phyloP scores from a whole-genome alignment of 2,113 vertebrate genomes.

The Planiliza haematocheilus region DNA sequence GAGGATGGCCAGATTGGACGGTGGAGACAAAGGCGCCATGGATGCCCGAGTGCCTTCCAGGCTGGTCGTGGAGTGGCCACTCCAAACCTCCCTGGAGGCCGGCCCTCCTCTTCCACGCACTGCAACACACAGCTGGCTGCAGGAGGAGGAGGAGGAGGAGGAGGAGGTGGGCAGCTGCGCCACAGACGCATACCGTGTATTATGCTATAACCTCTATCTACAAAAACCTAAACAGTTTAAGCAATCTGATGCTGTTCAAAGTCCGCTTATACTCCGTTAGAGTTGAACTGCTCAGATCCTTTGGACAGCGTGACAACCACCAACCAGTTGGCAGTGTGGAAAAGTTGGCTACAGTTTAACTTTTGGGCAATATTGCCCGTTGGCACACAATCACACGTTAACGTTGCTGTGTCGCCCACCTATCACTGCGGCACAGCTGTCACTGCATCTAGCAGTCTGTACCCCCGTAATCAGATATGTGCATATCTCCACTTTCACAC shows the following conservation, averaged over 20 bases:
- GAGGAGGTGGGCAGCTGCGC: constrained; percentile 40
- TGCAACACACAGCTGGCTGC: constrained; percentile 53
- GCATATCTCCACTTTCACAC: constrained; percentile 67
- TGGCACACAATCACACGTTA: constrained; percentile 75
- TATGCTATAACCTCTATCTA: not conserved
- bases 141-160: constrained; percentile 22
- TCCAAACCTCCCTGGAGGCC: constrained; percentile 55
- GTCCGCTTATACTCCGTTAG: constrained; percentile 43
- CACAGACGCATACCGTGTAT: not conserved
- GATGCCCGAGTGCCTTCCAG: constrained; percentile 63
- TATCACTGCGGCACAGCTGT: constrained; percentile 78
- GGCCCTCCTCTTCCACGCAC: constrained; percentile 27
- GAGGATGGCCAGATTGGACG: constrained; percentile 74
- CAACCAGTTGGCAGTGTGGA: constrained; percentile 75
- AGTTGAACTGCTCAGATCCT: constrained; percentile 52
- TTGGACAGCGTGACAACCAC: constrained; percentile 65
- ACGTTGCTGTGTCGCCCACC: constrained; percentile 76
- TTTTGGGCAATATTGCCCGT: constrained; percentile 77
- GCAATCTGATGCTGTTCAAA: constrained; percentile 48
- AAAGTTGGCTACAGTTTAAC: constrained; percentile 74
- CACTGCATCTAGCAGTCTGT: constrained; percentile 70
- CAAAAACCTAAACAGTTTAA: constrained; percentile 1
- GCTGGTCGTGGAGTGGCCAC: constrained; percentile 68
- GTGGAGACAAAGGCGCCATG: constrained; percentile 70
- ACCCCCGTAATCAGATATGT: constrained; percentile 71